phyloP scores from a whole-genome alignment of 1,140 invertebrate genomes.

The Drosophila cardini region DNA sequence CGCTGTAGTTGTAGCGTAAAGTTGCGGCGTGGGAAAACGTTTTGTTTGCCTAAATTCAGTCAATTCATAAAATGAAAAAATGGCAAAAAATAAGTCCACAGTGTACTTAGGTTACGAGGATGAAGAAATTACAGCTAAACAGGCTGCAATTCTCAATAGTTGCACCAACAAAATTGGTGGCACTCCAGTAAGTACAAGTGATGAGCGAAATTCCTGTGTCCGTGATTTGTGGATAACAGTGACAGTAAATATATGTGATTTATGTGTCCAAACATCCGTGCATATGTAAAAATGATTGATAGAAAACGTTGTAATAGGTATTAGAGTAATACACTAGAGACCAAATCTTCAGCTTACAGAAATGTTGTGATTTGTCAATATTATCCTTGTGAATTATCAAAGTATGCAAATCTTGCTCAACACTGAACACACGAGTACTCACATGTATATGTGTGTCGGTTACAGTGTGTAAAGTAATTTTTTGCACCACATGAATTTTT shows the following conservation, averaged over 20 bases:
- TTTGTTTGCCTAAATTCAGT: slow-evolving; percentile 25
- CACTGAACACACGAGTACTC: slow-evolving; percentile 7
- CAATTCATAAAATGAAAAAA: slow-evolving; percentile 66
- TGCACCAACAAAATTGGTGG: slow-evolving; percentile 90
- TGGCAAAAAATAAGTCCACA: slow-evolving; percentile 85
- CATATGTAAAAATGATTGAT: not conserved
- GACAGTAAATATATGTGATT: slow-evolving; percentile 2
- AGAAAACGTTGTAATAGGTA: not conserved
- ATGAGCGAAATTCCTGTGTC: slow-evolving; percentile 18
- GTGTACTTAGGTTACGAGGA: slow-evolving; percentile 90
- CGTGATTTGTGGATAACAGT: slow-evolving; percentile 17
- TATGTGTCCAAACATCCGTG: not conserved
- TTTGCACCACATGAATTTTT: too few relatives aligned
- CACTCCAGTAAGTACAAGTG: slow-evolving; percentile 75
- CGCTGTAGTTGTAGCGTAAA: slow-evolving; percentile 10
- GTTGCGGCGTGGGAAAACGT: slow-evolving; percentile 18
- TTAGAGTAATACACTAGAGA: too few relatives aligned
- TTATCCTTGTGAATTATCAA: slow-evolving; percentile 27
- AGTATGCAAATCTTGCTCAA: slow-evolving; percentile 12
- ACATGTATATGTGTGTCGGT: not conserved
- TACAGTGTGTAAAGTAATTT: too few relatives aligned
- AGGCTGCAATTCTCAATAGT: slow-evolving; percentile 87
- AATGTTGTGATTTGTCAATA: not conserved
- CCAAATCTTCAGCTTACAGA: too few relatives aligned
- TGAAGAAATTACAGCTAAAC: slow-evolving; percentile 88